Percentiles rank a stretch among this genome's conserved stretches.
phyloP scores from a whole-genome alignment of 2,888 invertebrate genomes.

The Nemotelus nigrinus region DNA sequence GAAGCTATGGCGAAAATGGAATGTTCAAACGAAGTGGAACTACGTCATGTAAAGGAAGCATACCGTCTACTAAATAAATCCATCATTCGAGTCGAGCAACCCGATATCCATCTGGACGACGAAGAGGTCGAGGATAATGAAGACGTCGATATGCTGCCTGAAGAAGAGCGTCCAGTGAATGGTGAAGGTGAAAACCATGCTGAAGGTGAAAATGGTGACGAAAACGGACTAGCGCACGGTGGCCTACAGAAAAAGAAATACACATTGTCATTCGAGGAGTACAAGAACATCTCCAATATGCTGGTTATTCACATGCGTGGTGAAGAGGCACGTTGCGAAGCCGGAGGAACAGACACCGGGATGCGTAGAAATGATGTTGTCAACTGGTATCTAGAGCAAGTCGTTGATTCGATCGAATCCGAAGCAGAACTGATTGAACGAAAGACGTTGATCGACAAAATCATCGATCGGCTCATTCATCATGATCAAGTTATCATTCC shows the following conservation, averaged over 20 bases:
- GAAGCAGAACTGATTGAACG: slow-evolving; percentile 90
- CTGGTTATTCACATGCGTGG: slow-evolving; percentile 88
- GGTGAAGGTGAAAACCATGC: slow-evolving; percentile 55
- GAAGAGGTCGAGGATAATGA: slow-evolving; percentile 68
- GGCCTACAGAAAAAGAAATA: slow-evolving; percentile 75
- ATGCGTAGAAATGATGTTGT: slow-evolving; percentile 83
- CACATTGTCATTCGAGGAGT: slow-evolving; percentile 90
- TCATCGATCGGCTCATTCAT: slow-evolving; percentile 89
- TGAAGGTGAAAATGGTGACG: slow-evolving; percentile 48
- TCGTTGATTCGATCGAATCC: slow-evolving; percentile 86
- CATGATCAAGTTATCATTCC: slow-evolving; percentile 68
- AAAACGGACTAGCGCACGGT: slow-evolving; percentile 54
- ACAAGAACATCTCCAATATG: slow-evolving; percentile 91
- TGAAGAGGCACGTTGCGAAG: slow-evolving; percentile 78
- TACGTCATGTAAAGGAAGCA: slow-evolving; percentile 91
- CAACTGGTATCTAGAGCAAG: slow-evolving; percentile 91
- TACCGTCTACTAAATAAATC: slow-evolving; percentile 92
- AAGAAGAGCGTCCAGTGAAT: slow-evolving; percentile 59
- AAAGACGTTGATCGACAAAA: slow-evolving; percentile 91
- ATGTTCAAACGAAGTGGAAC: slow-evolving; percentile 88
- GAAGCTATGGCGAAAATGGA: slow-evolving; percentile 97
- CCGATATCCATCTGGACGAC: slow-evolving; percentile 93
- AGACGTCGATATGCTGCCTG: slow-evolving; percentile 66
- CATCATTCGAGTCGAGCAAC: slow-evolving; percentile 96
- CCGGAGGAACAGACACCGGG: slow-evolving; percentile 72